Evolutionary conservation across 2,888 invertebrate species (phyloP), one percentile per base, ranked within the genome.

Genomic region (Ptychoptera albimana): DNA sequence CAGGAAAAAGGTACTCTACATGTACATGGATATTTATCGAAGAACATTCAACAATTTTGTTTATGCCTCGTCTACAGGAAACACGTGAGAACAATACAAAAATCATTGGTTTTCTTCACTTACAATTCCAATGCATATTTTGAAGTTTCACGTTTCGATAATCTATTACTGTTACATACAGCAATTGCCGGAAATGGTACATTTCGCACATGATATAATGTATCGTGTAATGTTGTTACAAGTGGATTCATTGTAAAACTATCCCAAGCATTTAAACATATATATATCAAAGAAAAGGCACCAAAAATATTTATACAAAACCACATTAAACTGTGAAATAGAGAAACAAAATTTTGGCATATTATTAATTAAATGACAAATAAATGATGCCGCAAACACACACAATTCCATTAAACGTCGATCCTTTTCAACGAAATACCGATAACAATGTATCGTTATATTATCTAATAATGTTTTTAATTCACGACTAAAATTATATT

Each of bases 101-200:
- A 23, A 23, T 23, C 7, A 5, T 23, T 23, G 3, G 3, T 32
- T 32, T 11, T 32, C 2, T 7, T 11, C 4, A 32, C 54, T 50
- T 55, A 61, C 60, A 65, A 49, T 48, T 56, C 51, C 31, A 55
- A 48, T 1, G 60, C 57, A 11, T 59, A 50, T 35, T 50, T 36
- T n/a, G 44, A 37, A 8, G 57, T 58, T 43, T 53, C 53, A 29
- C 38, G 46, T 36, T 50, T 54, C 46, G 62, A 63, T 36, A 66
- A 60, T 49, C 70, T 66, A 51, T 76, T 75, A 15, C 66, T 53
- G 49, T 67, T 70, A 51, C 75, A 75, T 3, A 76, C 50, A 1
- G 71, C 69, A 0, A 76, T 57, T 0, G 69, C 74, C 1, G 75
- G 75, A 54, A 73, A 75, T 45, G 70, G 66, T 1, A 75, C 65